Base-by-base conservation (phyloP, 1,140 invertebrate genomes). In the Trichonephila inaurata region DNA sequence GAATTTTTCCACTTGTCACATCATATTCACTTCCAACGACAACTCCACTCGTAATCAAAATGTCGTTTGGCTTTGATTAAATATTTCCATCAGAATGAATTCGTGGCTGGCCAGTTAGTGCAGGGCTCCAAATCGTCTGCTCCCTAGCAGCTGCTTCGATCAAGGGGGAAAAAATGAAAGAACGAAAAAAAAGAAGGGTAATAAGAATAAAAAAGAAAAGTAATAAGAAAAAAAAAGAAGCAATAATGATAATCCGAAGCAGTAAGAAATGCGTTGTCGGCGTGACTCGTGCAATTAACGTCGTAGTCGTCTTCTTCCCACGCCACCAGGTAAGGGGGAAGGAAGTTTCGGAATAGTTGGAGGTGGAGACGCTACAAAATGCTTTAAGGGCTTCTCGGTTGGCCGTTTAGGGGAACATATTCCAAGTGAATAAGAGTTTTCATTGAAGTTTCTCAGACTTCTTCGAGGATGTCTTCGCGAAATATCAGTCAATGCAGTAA, bases 301-400 rank as follows among this genome's bases (percentile, higher is more conserved):
- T 93, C 92, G 92, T 62, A 93, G 83, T 93, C 85, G 92, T 93
- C 92, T 93, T 93, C 92, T 93, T 93, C 92, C 92, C 92, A 93
- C 92, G 92, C 92, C 85, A 66, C 85, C 64, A 62, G 85, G 66
- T 77, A 18, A 33, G 86, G 92, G 85, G 92, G 10, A 62, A 66
- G 33, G 72, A 21, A 92, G 51, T 33, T 51, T 81, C 86, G 69
- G 92, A 89, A 89, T 93, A 28, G 92, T 93, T 89, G 92, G 92
- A 85, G 92, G 92, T 93, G 92, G 92, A 66, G 64, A 88, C 92
- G 40, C 28, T 86, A 93, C 92, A 93, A 93, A 93, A 93, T 82
- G 92, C 92, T 93, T 64, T 60, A 60, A 87, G 91, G 92, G 64
- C 33, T 62, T 92, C 62, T 28, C 40, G 72, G 44, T 81, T 24